These are phyloP conservation scores for Seriola dumerili DNA, from an alignment of 2,113 vertebrate species.

Conservation along the genomic window DNA sequence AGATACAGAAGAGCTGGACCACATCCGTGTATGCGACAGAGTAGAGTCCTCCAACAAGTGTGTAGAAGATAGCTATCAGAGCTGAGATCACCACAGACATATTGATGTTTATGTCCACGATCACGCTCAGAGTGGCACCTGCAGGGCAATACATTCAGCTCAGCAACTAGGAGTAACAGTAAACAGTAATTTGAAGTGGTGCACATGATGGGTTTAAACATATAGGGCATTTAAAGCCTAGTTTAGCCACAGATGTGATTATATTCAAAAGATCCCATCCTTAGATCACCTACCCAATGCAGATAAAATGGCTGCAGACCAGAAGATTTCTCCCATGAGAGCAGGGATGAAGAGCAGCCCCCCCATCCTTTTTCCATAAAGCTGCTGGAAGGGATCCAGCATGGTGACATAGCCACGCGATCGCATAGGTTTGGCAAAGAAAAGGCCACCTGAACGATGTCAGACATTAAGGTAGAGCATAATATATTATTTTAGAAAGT, in stretches of 20 bases:
- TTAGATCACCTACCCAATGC: slow-evolving; percentile 89
- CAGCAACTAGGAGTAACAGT: background rate
- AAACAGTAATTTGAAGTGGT: background rate
- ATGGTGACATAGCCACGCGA: slow-evolving; percentile 97
- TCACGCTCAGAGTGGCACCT: slow-evolving; percentile 98
- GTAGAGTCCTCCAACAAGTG: slow-evolving; percentile 94
- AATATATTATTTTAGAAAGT: background rate
- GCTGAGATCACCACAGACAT: slow-evolving; percentile 94
- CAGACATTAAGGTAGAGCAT: slow-evolving; percentile 6
- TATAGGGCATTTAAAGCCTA: background rate
- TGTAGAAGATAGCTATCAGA: slow-evolving; percentile 94
- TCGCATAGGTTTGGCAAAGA: slow-evolving; percentile 98
- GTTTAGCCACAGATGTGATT: background rate
- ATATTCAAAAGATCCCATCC: background rate
- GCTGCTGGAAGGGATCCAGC: slow-evolving; percentile 97
- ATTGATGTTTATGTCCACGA: slow-evolving; percentile 92
- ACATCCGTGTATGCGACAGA: slow-evolving; percentile 98
- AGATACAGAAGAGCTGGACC: slow-evolving; percentile 98
- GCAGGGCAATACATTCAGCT: background rate
- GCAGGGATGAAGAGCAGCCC: slow-evolving; percentile 96
- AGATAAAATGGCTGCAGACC: slow-evolving; percentile 98
- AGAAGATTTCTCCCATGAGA: slow-evolving; percentile 98
- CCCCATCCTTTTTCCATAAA: slow-evolving; percentile 97
- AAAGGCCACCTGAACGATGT: slow-evolving; percentile 90
- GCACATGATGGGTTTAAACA: background rate